A percentile compares a stretch with the other conserved stretches of the same genome.
Evolutionary conservation across 2,888 invertebrate species (phyloP).

Genomic region (Luperina nickerlii): DNA sequence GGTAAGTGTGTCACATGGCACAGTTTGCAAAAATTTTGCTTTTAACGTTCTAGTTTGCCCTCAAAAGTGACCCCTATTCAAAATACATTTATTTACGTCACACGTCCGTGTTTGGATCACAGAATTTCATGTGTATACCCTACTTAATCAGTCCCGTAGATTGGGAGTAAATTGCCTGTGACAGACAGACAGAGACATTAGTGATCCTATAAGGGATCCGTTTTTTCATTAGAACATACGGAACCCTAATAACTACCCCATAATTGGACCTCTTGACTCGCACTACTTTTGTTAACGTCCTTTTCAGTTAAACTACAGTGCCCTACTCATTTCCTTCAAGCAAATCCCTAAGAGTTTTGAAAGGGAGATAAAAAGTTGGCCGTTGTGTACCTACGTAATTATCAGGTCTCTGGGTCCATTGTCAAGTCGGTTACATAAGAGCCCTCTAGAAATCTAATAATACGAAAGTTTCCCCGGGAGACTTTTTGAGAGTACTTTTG

Average conservation of each 20-base stretch:
- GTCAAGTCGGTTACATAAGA: slow-evolving; percentile 57
- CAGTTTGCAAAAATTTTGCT: background rate
- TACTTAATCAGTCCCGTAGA: background rate
- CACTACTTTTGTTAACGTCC: slow-evolving; percentile 15
- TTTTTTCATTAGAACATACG: background rate
- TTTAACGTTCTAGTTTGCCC: background rate
- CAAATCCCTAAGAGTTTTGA: slow-evolving; percentile 46
- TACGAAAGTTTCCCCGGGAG: slow-evolving; percentile 48
- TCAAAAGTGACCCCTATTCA: background rate
- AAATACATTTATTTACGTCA: background rate
- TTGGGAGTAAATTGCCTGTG: background rate
- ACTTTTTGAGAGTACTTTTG: slow-evolving; percentile 40
- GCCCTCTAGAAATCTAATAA: slow-evolving; percentile 55
- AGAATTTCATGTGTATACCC: background rate
- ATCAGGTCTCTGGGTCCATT: slow-evolving; percentile 65
- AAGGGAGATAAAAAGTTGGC: slow-evolving; percentile 61
- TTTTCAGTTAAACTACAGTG: slow-evolving; percentile 32
- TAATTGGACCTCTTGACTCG: slow-evolving; percentile 1
- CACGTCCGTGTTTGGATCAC: no score
- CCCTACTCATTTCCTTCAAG: slow-evolving; percentile 34
- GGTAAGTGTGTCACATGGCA: background rate
- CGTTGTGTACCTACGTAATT: slow-evolving; percentile 64
- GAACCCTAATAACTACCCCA: background rate
- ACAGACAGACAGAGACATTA: background rate
- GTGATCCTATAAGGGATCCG: background rate